These are phyloP conservation scores for Lepidochitona cinerea DNA, from an alignment of 2,888 invertebrate genomes.

Conservation along the genomic window DNA sequence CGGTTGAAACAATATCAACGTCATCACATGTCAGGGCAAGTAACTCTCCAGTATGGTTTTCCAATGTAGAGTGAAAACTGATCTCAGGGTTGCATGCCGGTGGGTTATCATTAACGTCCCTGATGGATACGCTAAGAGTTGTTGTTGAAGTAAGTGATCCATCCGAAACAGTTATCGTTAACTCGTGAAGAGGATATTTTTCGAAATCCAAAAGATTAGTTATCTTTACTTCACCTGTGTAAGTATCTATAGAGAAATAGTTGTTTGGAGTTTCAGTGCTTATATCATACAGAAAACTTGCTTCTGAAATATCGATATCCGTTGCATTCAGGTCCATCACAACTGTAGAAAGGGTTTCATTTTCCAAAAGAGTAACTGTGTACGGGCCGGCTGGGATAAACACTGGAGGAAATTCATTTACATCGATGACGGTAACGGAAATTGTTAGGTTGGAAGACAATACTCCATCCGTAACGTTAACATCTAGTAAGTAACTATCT, in stretches of 20 bases:
- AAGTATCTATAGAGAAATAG: slow-evolving; percentile 41
- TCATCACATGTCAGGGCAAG: slow-evolving; percentile 1
- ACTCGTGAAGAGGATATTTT: slow-evolving; percentile 30
- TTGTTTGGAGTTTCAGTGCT: slow-evolving; percentile 38
- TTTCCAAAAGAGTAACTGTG: slow-evolving; percentile 12
- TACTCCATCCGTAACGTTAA: slow-evolving; percentile 91
- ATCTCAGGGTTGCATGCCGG: slow-evolving; percentile 8
- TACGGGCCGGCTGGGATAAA: slow-evolving; percentile 79
- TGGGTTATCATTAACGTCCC: slow-evolving; percentile 20
- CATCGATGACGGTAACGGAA: slow-evolving; percentile 92
- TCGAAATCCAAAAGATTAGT: slow-evolving; percentile 41
- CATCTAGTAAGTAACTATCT: slow-evolving; percentile 13
- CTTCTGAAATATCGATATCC: slow-evolving; percentile 13
- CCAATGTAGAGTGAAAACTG: not conserved
- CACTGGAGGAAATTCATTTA: slow-evolving; percentile 93
- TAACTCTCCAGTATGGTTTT: not conserved
- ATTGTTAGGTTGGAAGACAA: slow-evolving; percentile 91
- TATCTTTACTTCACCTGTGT: slow-evolving; percentile 42
- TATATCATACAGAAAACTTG: slow-evolving; percentile 41
- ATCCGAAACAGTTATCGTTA: slow-evolving; percentile 43
- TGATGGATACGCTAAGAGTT: slow-evolving; percentile 1
- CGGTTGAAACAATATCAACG: not conserved
- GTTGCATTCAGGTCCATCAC: slow-evolving; percentile 9
- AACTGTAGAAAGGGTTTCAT: not conserved
- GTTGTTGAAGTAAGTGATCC: slow-evolving; percentile 6